Base-by-base conservation (phyloP, 2,113 vertebrate species). In the Grallaria varia region DNA sequence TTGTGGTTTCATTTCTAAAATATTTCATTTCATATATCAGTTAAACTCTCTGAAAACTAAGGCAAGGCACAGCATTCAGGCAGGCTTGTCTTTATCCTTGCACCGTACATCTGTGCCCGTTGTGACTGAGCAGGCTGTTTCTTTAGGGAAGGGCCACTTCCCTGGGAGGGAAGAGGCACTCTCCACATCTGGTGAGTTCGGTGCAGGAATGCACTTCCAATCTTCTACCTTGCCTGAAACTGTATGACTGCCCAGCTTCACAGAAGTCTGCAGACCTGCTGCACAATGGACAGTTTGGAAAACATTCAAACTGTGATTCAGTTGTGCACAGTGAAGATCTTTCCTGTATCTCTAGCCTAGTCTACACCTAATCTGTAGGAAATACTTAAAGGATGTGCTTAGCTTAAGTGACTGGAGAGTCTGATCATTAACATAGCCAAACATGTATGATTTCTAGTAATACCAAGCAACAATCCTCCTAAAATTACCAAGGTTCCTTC, bases 31-130 rank as follows among this genome's bases (percentile, higher is more conserved):
- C 20, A 49, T 42, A 37, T 66, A 8, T 73, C 17, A 66, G 6
- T 80, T 62, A 45, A 88, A 74, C 14, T 49, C 22, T 12, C 21
- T 44, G 6, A 66, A 84, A 93, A 78, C 15, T 45, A 55, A 67
- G 5, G 8, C 6, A 39, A 67, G 21, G 14, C 35, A 64, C 4
- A 11, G 25, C 5, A 53, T 35, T 67, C 27, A 33, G 72, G 35
- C 73, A 31, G 37, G 14, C 11, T n/a, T 10, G 10, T 47, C 37
- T 73, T 77, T 64, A 42, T 47, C 27, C 30, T 50, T 76, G 42
- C 10, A 6, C 14, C 27, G 14, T 28, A 40, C 1, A 1, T 2
- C 9, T 24, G 9, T 37, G 37, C 7, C 16, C 16, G n/a, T 40
- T 50, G 27, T 37, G 27, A 49, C 5, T 1, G 2, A 59, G 30